A percentile compares a stretch with the other conserved stretches of the same genome.
These are phyloP conservation scores for Phengaris arion DNA, from an alignment of 2,888 invertebrate species.

Conservation along the genomic window DNA sequence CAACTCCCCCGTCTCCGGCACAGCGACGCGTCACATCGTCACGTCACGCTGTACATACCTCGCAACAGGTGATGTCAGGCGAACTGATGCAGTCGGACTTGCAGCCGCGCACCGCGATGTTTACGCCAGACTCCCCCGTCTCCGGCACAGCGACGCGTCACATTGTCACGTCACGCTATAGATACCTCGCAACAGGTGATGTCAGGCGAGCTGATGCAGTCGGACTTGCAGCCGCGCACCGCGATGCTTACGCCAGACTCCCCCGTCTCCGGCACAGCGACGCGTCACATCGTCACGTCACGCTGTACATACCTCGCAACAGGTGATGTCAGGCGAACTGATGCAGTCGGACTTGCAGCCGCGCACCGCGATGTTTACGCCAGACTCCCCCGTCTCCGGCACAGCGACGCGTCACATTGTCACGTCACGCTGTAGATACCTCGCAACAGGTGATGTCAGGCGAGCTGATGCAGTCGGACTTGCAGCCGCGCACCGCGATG, in stretches of 20 bases:
- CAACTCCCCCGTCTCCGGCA: slow-evolving; percentile 15
- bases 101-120: slow-evolving; percentile 62
- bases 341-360: slow-evolving; percentile 65
- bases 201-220: slow-evolving; percentile 58
- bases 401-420: too few species aligned
- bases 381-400: background rate
- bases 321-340: slow-evolving; percentile 60
- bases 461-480: slow-evolving; percentile 58
- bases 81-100: slow-evolving; percentile 59
- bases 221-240: slow-evolving; percentile 63
- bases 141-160: too few species aligned
- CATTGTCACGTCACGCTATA: background rate
- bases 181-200: slow-evolving; percentile 67
- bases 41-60: slow-evolving; percentile 45
- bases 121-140: background rate
- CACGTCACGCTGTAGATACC: slow-evolving; percentile 43
- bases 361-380: slow-evolving; percentile 50
- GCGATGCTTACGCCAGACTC: slow-evolving; percentile 42
- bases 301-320: slow-evolving; percentile 57
- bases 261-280: background rate
- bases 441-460: slow-evolving; percentile 68
- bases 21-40: too few species aligned
- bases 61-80: slow-evolving; percentile 66
- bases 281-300: too few species aligned
- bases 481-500: slow-evolving; percentile 63